Percentiles rank a stretch among this genome's conserved stretches.
These are phyloP conservation scores for Gallinago media DNA, from an alignment of 2,113 vertebrate genomes.

Conservation along the genomic window DNA sequence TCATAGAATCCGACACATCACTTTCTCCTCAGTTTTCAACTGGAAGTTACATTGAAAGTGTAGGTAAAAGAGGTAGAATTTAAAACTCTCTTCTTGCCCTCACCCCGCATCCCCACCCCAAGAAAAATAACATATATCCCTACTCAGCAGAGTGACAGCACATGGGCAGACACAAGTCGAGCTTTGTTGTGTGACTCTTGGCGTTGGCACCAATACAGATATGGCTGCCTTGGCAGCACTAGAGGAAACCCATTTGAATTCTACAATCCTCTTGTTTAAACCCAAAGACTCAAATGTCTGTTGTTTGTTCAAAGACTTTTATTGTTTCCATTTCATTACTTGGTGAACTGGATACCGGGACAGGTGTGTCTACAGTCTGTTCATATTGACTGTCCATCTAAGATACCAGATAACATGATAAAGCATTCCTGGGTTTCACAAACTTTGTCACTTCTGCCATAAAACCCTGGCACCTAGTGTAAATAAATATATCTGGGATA, in stretches of 20 bases:
- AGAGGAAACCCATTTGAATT: slow-evolving; percentile 52
- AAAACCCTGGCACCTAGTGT: neutral
- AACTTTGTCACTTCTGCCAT: slow-evolving; percentile 68
- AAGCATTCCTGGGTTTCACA: slow-evolving; percentile 57
- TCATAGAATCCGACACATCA: neutral
- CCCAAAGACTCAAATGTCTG: slow-evolving; percentile 52
- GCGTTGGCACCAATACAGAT: neutral
- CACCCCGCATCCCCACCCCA: neutral
- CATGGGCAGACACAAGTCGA: neutral
- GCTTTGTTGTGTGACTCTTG: slow-evolving; percentile 36
- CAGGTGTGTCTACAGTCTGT: slow-evolving; percentile 59
- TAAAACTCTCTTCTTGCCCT: neutral
- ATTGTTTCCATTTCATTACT: slow-evolving; percentile 67
- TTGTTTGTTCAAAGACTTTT: slow-evolving; percentile 63
- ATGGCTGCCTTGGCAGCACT: slow-evolving; percentile 55
- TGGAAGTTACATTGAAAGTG: neutral
- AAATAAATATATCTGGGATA: slow-evolving; percentile 48
- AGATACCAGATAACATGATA: slow-evolving; percentile 61
- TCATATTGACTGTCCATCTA: slow-evolving; percentile 55
- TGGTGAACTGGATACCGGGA: slow-evolving; percentile 62
- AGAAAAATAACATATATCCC: neutral
- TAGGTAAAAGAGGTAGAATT: neutral
- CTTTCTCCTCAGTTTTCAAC: neutral
- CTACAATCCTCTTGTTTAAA: slow-evolving; percentile 56
- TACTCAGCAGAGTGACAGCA: neutral